phyloP scores from a whole-genome alignment of 2,888 invertebrate genomes.

The Julus scanicus region DNA sequence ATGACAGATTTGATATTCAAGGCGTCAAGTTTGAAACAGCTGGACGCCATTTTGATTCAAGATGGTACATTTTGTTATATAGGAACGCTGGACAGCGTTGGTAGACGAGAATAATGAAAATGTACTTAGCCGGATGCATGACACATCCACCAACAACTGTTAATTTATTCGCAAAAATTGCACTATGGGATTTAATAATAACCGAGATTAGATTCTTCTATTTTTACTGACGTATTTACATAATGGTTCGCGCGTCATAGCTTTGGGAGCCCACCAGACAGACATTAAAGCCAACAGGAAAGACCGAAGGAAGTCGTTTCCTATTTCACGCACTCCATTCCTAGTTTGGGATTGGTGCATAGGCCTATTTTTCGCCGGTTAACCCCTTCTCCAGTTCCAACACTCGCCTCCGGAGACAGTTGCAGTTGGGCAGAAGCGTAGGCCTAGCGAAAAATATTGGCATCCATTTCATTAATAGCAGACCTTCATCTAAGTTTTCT shows the following conservation, averaged over 20 bases:
- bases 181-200: background rate
- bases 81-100: too few relatives aligned
- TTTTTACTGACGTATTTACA: slow-evolving; percentile 12
- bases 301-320: slow-evolving; percentile 31
- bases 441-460: slow-evolving; percentile 17
- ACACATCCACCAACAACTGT: background rate
- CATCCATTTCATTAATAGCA: slow-evolving; percentile 22
- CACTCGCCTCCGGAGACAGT: too few relatives aligned
- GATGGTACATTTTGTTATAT: too few relatives aligned
- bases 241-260: slow-evolving; percentile 20
- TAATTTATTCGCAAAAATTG: background rate
- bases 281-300: background rate
- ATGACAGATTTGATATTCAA: too few relatives aligned
- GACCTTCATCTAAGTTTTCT: slow-evolving; percentile 7
- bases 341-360: background rate
- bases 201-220: background rate
- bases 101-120: too few relatives aligned
- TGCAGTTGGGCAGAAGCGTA: background rate
- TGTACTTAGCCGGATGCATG: background rate
- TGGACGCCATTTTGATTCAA: too few relatives aligned
- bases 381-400: slow-evolving; percentile 14
- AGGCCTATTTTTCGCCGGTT: slow-evolving; percentile 7
- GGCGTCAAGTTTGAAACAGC: too few relatives aligned
- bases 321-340: background rate
- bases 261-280: background rate